Evolutionary conservation across 1,140 invertebrate species (phyloP), one percentile per base, ranked within the genome.

Genomic region (Drosophila mayri): DNA sequence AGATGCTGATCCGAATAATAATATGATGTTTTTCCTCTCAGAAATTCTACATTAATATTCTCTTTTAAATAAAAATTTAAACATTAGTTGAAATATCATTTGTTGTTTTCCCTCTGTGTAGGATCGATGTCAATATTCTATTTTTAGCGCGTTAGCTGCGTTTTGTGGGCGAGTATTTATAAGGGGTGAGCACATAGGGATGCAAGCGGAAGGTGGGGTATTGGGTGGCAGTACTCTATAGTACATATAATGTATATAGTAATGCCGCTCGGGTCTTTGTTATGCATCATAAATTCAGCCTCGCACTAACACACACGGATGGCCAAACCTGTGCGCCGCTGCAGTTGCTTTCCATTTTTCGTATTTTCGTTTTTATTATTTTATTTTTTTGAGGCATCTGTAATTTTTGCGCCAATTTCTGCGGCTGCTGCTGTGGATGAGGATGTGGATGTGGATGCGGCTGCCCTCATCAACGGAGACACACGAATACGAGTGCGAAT

Each of bases 351-450:
- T 54, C 32, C 20, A 22, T 54, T 64, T 35, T 58, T 62, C 40
- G 40, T 40, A 41, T 37, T 67, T 32, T 12, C 57, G 49, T 71
- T 71, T 55, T 79, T 50, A 50, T 50, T 52, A 54, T 38, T 38
- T 9, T 38, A 38, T 74, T 25, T 14, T 76, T 72, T 60, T 79
- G 67, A 87, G 84, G 76, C 83, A 87, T 87, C 83, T 87, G 83
- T 82, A 79, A 79, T 82, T 87, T 87, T 88, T 87, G 83, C 84
- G 83, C 84, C 84, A 88, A 88, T 87, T 87, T 83, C 55, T 76
- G 79, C 66, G 79, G 82, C 82, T 77, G 81, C 81, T 46, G 81
- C 66, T 76, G 70, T n/a, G 50, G 50, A 30, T 59, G 50, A 59
- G 50, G 58, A 32, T 60, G 43, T 62, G 60, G 59, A 20, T 62